A percentile compares a stretch with the other conserved stretches of the same genome.
These are phyloP conservation scores for Sandelia bainsii DNA, from an alignment of 2,797 vertebrate genomes.

Conservation along the genomic window DNA sequence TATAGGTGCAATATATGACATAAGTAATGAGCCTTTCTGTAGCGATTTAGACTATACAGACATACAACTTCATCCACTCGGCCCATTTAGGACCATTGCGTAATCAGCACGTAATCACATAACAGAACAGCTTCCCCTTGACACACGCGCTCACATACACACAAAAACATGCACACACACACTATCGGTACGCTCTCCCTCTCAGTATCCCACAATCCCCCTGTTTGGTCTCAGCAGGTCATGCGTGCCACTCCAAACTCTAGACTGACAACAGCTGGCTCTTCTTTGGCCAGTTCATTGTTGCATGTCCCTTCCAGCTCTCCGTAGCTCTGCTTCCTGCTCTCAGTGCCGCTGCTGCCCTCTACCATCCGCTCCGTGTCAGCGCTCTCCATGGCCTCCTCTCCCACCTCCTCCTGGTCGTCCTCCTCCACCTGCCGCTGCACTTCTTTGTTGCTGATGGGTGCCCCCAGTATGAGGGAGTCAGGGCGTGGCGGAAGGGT, in stretches of 20 bases:
- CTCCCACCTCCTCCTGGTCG: slow-evolving; percentile 83
- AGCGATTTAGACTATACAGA: slow-evolving; percentile 75
- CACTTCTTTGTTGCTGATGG: slow-evolving; percentile 89
- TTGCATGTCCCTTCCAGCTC: slow-evolving; percentile 78
- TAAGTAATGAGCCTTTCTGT: slow-evolving; percentile 70
- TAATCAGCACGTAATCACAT: slow-evolving; percentile 53
- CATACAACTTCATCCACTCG: slow-evolving; percentile 56
- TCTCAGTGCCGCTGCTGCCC: slow-evolving; percentile 93
- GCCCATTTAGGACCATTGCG: slow-evolving; percentile 53
- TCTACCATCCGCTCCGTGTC: slow-evolving; percentile 91
- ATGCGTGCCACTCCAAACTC: slow-evolving; percentile 97
- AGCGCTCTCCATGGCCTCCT: slow-evolving; percentile 79
- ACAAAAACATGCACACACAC: slow-evolving; percentile 28
- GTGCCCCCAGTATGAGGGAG: slow-evolving; percentile 85
- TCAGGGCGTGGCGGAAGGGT: slow-evolving; percentile 77
- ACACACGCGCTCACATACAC: slow-evolving; percentile 8
- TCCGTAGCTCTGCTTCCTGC: slow-evolving; percentile 93
- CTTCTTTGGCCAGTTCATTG: slow-evolving; percentile 84
- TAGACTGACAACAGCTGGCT: slow-evolving; percentile 93
- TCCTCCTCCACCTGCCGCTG: slow-evolving; percentile 83
- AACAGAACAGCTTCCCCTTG: slow-evolving; percentile 41
- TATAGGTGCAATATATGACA: slow-evolving; percentile 75
- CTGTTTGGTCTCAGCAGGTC: slow-evolving; percentile 89
- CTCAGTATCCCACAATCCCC: slow-evolving; percentile 52
- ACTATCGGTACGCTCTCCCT: slow-evolving; percentile 39